A percentile compares a stretch with the other conserved stretches of the same genome.
These are phyloP conservation scores for Mellilla xanthometata DNA, from an alignment of 2,888 invertebrate species.

Conservation along the genomic window DNA sequence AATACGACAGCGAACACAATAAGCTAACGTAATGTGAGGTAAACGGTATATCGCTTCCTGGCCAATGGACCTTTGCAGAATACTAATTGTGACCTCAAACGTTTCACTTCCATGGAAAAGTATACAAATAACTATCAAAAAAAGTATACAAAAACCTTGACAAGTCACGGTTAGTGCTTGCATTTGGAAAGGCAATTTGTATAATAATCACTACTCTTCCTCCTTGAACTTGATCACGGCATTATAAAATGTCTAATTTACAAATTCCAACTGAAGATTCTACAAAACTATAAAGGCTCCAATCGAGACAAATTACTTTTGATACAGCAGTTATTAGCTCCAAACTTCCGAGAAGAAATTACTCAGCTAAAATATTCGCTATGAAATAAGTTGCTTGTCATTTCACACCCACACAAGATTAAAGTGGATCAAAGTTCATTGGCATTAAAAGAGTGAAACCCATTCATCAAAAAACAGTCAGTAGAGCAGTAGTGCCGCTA, in stretches of 20 bases:
- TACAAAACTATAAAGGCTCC: not conserved
- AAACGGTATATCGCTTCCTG: constrained; percentile 69
- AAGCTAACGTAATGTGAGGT: constrained; percentile 67
- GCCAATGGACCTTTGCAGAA: constrained; percentile 51
- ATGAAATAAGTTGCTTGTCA: constrained; percentile 49
- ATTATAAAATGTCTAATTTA: constrained; percentile 16
- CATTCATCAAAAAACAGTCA: constrained; percentile 69
- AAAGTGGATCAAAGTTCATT: constrained; percentile 75
- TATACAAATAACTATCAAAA: constrained; percentile 16
- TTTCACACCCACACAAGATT: constrained; percentile 62
- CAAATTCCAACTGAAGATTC: not conserved
- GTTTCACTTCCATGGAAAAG: constrained; percentile 31
- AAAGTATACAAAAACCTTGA: constrained; percentile 24
- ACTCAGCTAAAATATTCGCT: constrained; percentile 37
- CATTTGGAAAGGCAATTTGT: constrained; percentile 18
- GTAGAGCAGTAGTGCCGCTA: constrained; percentile 61
- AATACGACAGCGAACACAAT: constrained; percentile 64
- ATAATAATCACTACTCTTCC: constrained; percentile 13
- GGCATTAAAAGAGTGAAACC: constrained; percentile 70
- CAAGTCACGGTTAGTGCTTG: constrained; percentile 13
- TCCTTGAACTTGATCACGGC: constrained; percentile 20
- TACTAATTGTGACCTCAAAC: constrained; percentile 56
- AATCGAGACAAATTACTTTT: constrained; percentile 6
- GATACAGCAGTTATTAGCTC: constrained; percentile 11
- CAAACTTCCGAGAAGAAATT: constrained; percentile 29